Evolutionary conservation across 37 sponge, comb jelly and placozoan genomes (phyloP).

Genomic region (Petrosia ficiformis): DNA sequence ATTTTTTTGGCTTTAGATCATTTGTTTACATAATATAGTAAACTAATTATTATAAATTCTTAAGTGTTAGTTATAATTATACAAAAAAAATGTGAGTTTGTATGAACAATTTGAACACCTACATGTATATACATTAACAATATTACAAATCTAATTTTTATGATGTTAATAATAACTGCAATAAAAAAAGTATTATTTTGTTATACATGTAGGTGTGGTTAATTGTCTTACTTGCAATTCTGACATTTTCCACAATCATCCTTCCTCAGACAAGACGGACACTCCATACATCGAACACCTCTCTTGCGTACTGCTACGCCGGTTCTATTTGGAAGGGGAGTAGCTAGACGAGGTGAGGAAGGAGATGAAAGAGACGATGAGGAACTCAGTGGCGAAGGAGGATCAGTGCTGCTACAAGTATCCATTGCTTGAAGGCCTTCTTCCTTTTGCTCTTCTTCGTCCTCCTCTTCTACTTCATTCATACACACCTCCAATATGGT

Average conservation of each 20-base stretch:
- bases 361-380: not conserved
- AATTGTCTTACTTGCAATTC: constrained; percentile 39
- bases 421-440: not conserved
- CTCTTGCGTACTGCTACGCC: constrained; percentile 38
- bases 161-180: no score
- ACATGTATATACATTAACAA: no score
- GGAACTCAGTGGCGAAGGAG: no score
- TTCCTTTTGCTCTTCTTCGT: not conserved
- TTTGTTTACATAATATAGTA: no score
- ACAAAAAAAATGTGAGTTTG: no score
- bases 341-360: not conserved
- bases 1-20: no score
- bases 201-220: not conserved
- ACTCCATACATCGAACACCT: constrained; percentile 66
- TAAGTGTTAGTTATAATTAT: no score
- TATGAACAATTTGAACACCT: no score
- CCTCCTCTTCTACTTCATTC: no score
- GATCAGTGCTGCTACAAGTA: not conserved
- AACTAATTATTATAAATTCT: no score
- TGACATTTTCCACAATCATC: constrained; percentile 72
- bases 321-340: not conserved
- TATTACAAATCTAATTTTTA: no score
- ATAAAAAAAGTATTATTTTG: not conserved
- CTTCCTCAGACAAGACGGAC: constrained; percentile 46
- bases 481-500: not conserved